These are phyloP conservation scores for Anguilla megastoma DNA, from an alignment of 2,797 vertebrate genomes.

Conservation along the genomic window DNA sequence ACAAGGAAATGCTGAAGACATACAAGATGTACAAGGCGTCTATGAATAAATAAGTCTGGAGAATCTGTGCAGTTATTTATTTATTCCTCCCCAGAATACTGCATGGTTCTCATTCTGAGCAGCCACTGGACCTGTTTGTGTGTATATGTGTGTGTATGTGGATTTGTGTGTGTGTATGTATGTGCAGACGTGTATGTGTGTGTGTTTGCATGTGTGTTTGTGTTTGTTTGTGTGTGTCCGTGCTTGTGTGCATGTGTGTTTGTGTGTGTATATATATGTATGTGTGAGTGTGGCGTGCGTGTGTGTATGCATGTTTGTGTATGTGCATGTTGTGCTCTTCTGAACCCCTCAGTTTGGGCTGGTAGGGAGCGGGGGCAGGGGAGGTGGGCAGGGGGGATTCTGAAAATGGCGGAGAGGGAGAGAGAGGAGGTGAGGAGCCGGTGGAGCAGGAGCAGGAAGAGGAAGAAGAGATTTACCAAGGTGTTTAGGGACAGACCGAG, in stretches of 20 bases:
- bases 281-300: background rate
- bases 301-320: background rate
- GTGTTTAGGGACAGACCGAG: conserved; percentile 97
- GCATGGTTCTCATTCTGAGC: conserved; percentile 31
- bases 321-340: background rate
- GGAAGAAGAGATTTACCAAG: conserved; percentile 89
- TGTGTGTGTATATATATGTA: background rate
- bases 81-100: background rate
- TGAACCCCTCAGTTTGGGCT: background rate
- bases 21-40: background rate
- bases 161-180: background rate
- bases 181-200: background rate
- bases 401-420: conserved; percentile 41
- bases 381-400: conserved; percentile 24
- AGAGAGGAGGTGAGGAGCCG: conserved; percentile 50
- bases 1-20: background rate
- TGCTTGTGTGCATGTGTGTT: background rate
- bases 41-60: conserved; percentile 13
- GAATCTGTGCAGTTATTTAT: background rate
- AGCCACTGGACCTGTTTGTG: background rate
- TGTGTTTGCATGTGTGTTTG: background rate
- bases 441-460: conserved; percentile 60
- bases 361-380: conserved; percentile 11
- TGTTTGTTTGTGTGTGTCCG: background rate
- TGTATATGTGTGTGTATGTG: background rate